These are phyloP conservation scores for Microcebus tavaratra DNA, from an alignment of 2,113 vertebrate genomes.

Conservation along the genomic window DNA sequence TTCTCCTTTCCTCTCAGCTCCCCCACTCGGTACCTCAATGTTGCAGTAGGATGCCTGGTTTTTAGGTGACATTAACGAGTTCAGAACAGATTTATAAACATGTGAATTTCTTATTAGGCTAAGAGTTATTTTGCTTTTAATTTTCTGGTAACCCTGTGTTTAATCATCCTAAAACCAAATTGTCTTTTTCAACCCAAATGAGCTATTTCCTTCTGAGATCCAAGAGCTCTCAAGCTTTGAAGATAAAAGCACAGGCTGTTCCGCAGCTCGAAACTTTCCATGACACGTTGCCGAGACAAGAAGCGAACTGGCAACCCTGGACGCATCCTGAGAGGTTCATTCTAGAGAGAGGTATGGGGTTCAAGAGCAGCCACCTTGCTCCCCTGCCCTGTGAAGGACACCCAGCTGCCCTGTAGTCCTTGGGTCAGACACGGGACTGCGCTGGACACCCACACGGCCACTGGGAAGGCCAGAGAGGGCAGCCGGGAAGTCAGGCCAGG, in stretches of 20 bases:
- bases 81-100: slow-evolving; percentile 27
- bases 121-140: slow-evolving; percentile 51
- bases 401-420: rapidly evolving
- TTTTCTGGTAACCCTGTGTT: slow-evolving; percentile 39
- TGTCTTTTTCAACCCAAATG: slow-evolving; percentile 70
- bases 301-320: slow-evolving; percentile 26
- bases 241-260: slow-evolving; percentile 71
- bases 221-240: slow-evolving; percentile 71
- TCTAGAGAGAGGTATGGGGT: background rate
- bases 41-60: background rate
- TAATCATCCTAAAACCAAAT: slow-evolving; percentile 68
- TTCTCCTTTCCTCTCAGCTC: background rate
- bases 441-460: rapidly evolving
- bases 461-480: background rate
- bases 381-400: background rate
- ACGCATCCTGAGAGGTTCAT: background rate
- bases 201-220: slow-evolving; percentile 68
- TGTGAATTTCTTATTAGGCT: background rate
- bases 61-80: background rate
- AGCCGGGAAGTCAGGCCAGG: background rate
- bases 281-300: slow-evolving; percentile 44
- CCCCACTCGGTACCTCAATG: background rate
- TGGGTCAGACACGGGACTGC: rapidly evolving
- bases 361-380: background rate
- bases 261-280: slow-evolving; percentile 64